phyloP scores from a whole-genome alignment of 2,797 vertebrate genomes.

The Acestrorhynchus altus region DNA sequence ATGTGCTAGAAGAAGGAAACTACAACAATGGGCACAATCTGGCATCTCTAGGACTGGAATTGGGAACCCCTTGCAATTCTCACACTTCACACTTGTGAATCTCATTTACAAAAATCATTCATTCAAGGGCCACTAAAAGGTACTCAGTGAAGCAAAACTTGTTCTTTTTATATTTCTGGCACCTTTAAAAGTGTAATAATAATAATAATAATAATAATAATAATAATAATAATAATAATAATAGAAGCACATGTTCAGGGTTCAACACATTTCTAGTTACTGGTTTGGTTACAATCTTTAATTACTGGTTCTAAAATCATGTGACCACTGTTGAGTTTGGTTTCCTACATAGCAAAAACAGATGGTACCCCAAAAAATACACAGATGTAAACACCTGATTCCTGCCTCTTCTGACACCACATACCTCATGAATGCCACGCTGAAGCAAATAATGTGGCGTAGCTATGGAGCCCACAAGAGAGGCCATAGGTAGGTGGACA shows the following conservation, averaged over 20 bases:
- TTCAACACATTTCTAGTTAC: background rate
- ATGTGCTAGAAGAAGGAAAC: too few species aligned
- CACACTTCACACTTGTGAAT: too few species aligned
- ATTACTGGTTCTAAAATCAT: background rate
- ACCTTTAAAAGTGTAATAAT: background rate
- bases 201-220: background rate
- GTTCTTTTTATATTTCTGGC: too few species aligned
- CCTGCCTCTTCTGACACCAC: slow-evolving; percentile 3
- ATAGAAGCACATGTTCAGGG: background rate
- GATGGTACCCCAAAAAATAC: background rate
- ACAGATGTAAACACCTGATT: background rate
- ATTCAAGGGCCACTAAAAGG: too few species aligned
- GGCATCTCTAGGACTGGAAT: too few species aligned
- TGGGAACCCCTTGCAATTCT: background rate
- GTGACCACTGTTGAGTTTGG: background rate
- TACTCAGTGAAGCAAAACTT: too few species aligned
- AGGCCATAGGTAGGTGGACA: slow-evolving; percentile 68
- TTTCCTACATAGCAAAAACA: background rate
- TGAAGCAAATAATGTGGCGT: background rate
- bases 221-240: background rate
- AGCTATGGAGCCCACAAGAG: slow-evolving; percentile 36
- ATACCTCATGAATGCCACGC: slow-evolving; percentile 5
- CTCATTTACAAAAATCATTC: too few species aligned
- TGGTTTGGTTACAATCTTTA: background rate
- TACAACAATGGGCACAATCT: too few species aligned